These are phyloP conservation scores for Centropus unirufus DNA, from an alignment of 2,113 vertebrate genomes.

Conservation along the genomic window DNA sequence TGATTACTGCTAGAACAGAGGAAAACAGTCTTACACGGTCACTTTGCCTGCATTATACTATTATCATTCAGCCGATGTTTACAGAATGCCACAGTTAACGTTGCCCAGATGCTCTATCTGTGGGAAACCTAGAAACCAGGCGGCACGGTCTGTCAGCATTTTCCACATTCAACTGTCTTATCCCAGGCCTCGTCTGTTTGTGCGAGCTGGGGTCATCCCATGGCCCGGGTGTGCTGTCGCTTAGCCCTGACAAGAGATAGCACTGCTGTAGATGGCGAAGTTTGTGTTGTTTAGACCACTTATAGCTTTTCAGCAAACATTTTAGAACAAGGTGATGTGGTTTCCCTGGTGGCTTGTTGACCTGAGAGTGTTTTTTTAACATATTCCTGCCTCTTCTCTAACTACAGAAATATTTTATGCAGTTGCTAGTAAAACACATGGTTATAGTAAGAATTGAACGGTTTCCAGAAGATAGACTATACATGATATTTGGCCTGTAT, in stretches of 20 bases:
- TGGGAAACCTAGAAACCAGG: constrained; percentile 30
- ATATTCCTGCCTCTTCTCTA: not conserved
- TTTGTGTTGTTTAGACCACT: not conserved
- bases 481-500: not conserved
- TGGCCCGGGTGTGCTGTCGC: not conserved
- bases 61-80: constrained; percentile 46
- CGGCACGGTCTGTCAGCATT: not conserved
- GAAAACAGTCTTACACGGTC: not conserved
- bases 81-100: constrained; percentile 52
- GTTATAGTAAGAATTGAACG: not conserved
- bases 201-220: not conserved
- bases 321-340: constrained; percentile 2
- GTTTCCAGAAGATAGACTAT: not conserved
- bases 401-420: not conserved
- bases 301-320: not conserved
- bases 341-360: not conserved
- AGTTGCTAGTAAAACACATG: not conserved
- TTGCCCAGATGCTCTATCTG: constrained; percentile 67
- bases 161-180: not conserved
- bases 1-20: not conserved
- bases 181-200: not conserved
- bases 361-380: not conserved
- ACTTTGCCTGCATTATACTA: not conserved
- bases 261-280: not conserved
- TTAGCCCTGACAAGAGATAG: constrained; percentile 18